These are phyloP conservation scores for Enteromius treurensis DNA, from an alignment of 2,797 vertebrate species.

Conservation along the genomic window DNA sequence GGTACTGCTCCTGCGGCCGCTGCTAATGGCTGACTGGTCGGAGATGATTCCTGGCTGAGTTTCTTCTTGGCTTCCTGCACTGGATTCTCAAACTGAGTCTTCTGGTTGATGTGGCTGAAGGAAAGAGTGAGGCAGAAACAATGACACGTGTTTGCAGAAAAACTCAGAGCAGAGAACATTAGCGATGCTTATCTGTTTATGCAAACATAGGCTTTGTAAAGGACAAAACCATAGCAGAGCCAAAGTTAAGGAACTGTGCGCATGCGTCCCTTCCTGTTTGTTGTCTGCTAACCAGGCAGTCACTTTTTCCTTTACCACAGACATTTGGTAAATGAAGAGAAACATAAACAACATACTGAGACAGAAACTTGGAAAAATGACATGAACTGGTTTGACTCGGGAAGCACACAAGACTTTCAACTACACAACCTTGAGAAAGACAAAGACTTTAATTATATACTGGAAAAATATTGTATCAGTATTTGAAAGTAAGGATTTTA, in stretches of 20 bases:
- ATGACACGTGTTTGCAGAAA: conserved; percentile 10
- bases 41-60: conserved; percentile 68
- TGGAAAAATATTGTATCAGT: not conserved
- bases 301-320: conserved; percentile 17
- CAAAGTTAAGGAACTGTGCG: conserved; percentile 5
- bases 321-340: conserved; percentile 12
- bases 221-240: not conserved
- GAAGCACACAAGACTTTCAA: not conserved
- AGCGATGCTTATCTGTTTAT: conserved; percentile 27
- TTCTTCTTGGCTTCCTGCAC: conserved; percentile 94
- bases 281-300: not conserved
- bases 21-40: conserved; percentile 52
- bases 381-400: not conserved
- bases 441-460: not conserved
- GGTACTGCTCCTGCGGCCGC: conserved; percentile 43
- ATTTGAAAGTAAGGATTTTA: not conserved
- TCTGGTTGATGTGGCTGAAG: conserved; percentile 96
- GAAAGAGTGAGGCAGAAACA: not conserved
- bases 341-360: conserved; percentile 22
- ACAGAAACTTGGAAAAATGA: conserved; percentile 3
- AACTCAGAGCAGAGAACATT: not conserved
- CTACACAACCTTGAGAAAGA: not conserved
- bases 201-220: conserved; percentile 14
- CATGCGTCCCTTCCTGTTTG: conserved; percentile 27
- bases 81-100: conserved; percentile 99